phyloP scores from a whole-genome alignment of 1,140 invertebrate species.

The Hyles euphorbiae region DNA sequence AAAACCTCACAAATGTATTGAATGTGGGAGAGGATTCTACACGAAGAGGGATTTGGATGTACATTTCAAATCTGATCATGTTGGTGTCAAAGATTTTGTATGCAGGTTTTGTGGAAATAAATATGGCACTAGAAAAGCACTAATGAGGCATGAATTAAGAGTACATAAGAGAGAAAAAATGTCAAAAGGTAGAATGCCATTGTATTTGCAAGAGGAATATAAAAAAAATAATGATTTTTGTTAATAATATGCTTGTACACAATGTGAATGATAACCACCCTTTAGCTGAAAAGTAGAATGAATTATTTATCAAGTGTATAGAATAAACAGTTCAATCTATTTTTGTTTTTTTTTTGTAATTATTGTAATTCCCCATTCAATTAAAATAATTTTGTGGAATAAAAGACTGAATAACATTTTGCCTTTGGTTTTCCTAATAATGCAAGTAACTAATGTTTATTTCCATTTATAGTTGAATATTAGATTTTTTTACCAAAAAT shows the following conservation, averaged over 20 bases:
- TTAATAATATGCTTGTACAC: too few relatives aligned
- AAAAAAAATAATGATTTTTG: constrained; percentile 12
- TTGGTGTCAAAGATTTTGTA: constrained; percentile 54
- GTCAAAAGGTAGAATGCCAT: constrained; percentile 35
- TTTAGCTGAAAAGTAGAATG: too few relatives aligned
- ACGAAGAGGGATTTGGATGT: constrained; percentile 32
- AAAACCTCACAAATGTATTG: constrained; percentile 31
- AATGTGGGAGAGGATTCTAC: constrained; percentile 39
- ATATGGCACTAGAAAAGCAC: constrained; percentile 54
- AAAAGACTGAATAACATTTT: too few relatives aligned
- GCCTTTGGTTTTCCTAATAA: neutral
- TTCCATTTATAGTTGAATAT: neutral
- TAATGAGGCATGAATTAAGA: constrained; percentile 60
- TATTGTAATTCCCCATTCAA: too few relatives aligned
- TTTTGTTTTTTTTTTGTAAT: too few relatives aligned
- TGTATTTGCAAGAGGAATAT: constrained; percentile 39
- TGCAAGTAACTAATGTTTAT: neutral
- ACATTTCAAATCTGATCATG: constrained; percentile 56
- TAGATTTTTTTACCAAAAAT: neutral
- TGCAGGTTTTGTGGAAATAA: constrained; percentile 64
- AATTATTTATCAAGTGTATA: too few relatives aligned
- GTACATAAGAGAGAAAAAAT: constrained; percentile 57
- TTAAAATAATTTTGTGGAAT: too few relatives aligned
- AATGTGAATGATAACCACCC: too few relatives aligned
- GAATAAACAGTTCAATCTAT: too few relatives aligned